Conservation (phyloP, 2,797 vertebrate genomes). For the Enteromius unitaeniatus region DNA sequence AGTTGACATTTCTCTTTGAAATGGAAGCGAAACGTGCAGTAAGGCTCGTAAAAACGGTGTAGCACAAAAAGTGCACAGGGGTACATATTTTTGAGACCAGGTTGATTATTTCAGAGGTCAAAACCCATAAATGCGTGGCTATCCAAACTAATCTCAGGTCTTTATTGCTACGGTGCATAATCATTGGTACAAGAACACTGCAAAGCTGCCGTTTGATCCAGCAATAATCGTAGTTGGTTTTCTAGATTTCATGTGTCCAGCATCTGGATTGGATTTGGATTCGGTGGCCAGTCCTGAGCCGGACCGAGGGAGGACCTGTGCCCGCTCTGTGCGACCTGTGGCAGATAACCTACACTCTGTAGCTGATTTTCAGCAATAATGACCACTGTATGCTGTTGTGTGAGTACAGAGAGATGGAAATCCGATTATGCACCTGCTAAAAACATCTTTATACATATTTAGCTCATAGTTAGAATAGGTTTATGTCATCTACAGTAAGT, state of each 20-base stretch:
- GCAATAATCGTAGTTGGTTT: neutral
- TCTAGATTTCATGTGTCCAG: neutral
- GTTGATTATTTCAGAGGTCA: neutral
- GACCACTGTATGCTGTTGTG: neutral
- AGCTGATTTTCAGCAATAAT: neutral
- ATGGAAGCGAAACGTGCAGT: too few species aligned
- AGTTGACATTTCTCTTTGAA: too few species aligned
- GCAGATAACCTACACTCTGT: slow-evolving; percentile 58
- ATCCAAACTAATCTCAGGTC: neutral
- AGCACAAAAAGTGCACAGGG: too few species aligned
- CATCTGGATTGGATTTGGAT: slow-evolving; percentile 51
- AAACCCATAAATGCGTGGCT: neutral
- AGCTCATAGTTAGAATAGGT: neutral
- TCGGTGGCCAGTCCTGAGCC: slow-evolving; percentile 76
- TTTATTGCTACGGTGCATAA: slow-evolving; percentile 24
- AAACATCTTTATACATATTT: neutral
- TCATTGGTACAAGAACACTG: slow-evolving; percentile 6
- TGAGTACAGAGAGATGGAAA: neutral
- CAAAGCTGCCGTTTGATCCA: slow-evolving; percentile 5
- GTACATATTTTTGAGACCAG: too few species aligned
- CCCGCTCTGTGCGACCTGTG: slow-evolving; percentile 77
- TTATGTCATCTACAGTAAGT: neutral
- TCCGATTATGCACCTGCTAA: neutral
- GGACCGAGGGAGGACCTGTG: slow-evolving; percentile 75
- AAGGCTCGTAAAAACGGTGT: too few species aligned